Evolutionary conservation across 2,888 invertebrate species (phyloP), one percentile per base, ranked within the genome.

Genomic region (Pycnomerus fuliginosus): DNA sequence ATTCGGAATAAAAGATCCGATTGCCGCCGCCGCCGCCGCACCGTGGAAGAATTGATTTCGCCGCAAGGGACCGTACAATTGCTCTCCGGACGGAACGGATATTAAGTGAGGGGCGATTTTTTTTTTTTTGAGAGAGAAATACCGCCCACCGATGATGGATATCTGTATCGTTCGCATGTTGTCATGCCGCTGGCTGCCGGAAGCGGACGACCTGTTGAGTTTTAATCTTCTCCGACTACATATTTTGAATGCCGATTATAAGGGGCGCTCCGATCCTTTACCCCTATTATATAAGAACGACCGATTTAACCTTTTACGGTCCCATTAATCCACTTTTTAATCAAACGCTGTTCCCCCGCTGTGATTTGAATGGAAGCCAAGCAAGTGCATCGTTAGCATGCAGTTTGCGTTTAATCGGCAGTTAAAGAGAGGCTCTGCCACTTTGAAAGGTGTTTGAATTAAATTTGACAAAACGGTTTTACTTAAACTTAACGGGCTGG

Each of bases 241-340:
- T 44, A 39, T 44, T 44, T 44, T 44, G 44, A 44, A 44, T 44
- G 39, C 39, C 31, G 33, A 44, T 44, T 44, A 39, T 38, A n/a
- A n/a, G n/a, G n/a, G n/a, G n/a, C n/a, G n/a, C n/a, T n/a, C n/a
- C n/a, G n/a, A n/a, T n/a, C n/a, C n/a, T n/a, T n/a, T n/a, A n/a
- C n/a, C n/a, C n/a, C n/a, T n/a, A n/a, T n/a, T n/a, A n/a, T n/a
- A n/a, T n/a, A n/a, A n/a, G n/a, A n/a, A n/a, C n/a, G n/a, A n/a
- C n/a, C n/a, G n/a, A n/a, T n/a, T n/a, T n/a, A n/a, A n/a, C n/a
- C n/a, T n/a, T n/a, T n/a, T n/a, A n/a, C n/a, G n/a, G n/a, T n/a
- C n/a, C n/a, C n/a, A n/a, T n/a, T n/a, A n/a, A n/a, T n/a, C n/a
- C n/a, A n/a, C n/a, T n/a, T n/a, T n/a, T n/a, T n/a, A n/a, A n/a